Conservation (phyloP, 2,888 invertebrate genomes). For the Imbricaverruca yamaguchii region DNA sequence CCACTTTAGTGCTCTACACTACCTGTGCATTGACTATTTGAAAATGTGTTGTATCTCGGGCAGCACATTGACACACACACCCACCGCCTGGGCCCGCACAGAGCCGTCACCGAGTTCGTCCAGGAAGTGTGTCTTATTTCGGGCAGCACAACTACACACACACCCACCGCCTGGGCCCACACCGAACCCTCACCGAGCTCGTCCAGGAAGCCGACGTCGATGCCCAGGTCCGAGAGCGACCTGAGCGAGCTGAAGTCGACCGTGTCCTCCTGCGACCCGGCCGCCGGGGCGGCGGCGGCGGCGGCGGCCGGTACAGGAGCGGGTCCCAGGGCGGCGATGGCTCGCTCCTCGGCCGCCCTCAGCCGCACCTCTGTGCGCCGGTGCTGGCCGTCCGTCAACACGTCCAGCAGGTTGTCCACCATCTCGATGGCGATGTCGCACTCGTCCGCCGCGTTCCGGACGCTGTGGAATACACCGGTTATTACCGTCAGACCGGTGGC, state of each 20-base stretch:
- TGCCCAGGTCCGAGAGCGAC: slow-evolving; percentile 64
- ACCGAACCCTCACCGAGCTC: slow-evolving; percentile 49
- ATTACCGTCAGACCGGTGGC: slow-evolving; percentile 9
- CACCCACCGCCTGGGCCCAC: too few relatives aligned
- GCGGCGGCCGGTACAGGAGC: neutral
- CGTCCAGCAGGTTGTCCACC: slow-evolving; percentile 73
- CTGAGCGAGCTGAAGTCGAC: slow-evolving; percentile 55
- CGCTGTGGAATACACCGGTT: slow-evolving; percentile 43
- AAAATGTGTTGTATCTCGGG: too few relatives aligned
- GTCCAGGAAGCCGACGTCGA: slow-evolving; percentile 75
- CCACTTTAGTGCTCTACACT: too few relatives aligned
- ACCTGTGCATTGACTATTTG: too few relatives aligned
- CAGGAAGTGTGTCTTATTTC: slow-evolving; percentile 39
- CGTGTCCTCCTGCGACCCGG: neutral
- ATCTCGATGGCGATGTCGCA: slow-evolving; percentile 65
- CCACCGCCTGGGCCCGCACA: too few relatives aligned
- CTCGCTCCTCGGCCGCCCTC: neutral
- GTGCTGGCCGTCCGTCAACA: slow-evolving; percentile 76
- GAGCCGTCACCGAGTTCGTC: slow-evolving; percentile 52
- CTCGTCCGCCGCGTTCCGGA: slow-evolving; percentile 69
- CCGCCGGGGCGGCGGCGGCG: neutral
- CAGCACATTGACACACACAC: neutral
- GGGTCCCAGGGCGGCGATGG: too few relatives aligned
- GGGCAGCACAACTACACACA: neutral
- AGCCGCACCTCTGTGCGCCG: slow-evolving; percentile 57